Conservation (phyloP, 1,140 invertebrate genomes). For the Rhagoletis zephyria region DNA sequence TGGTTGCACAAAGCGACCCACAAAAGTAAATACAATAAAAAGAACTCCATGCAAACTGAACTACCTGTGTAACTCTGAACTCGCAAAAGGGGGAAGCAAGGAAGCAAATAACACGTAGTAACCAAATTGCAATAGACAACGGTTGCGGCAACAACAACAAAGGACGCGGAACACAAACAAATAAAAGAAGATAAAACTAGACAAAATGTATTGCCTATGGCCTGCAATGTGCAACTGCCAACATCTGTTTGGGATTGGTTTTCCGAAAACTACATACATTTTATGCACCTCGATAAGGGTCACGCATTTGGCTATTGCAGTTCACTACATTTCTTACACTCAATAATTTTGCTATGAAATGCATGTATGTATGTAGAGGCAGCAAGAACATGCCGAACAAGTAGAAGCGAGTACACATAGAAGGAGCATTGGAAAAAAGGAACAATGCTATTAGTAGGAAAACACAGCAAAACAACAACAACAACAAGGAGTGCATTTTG, state of each 20-base stretch:
- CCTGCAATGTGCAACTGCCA: slow-evolving; percentile 36
- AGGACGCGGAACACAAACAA: background rate
- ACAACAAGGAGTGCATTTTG: background rate
- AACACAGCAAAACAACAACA: background rate
- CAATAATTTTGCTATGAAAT: slow-evolving; percentile 20
- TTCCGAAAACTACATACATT: background rate
- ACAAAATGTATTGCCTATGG: background rate
- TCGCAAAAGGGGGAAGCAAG: background rate
- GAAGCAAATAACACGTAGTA: background rate
- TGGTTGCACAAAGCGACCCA: background rate
- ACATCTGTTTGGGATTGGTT: slow-evolving; percentile 47
- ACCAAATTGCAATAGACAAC: slow-evolving; percentile 29
- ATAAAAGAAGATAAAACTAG: background rate
- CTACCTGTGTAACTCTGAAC: background rate
- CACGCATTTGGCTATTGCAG: slow-evolving; percentile 46
- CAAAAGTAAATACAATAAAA: background rate
- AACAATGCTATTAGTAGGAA: slow-evolving; percentile 31
- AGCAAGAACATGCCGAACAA: background rate
- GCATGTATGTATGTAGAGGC: background rate
- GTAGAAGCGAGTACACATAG: background rate
- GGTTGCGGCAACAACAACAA: background rate
- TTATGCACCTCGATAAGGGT: slow-evolving; percentile 40
- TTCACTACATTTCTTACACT: slow-evolving; percentile 23
- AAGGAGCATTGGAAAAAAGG: background rate
- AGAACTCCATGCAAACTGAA: background rate